Evolutionary conservation across 2,888 invertebrate species (phyloP), one percentile per base, ranked within the genome.

Genomic region (Drosophila ochracea): DNA sequence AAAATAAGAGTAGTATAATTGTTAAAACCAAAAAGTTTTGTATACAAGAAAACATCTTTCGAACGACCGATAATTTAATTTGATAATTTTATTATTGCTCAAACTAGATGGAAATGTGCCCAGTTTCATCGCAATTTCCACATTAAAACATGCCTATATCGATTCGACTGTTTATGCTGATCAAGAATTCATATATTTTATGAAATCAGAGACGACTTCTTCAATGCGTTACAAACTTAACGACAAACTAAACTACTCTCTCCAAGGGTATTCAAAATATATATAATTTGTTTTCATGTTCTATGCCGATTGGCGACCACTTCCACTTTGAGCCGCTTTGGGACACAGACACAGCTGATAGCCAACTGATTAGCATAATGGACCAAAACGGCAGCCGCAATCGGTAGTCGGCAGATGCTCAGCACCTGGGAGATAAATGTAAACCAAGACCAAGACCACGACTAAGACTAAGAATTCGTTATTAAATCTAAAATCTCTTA

Each of bases 241-340:
- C 9, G 25, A 47, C 4, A 16, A 25, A 47, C 16, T 25, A 25
- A 47, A 16, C 25, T 2, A 9, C 25, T 9, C 4, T 9, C 9
- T 16, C 16, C 16, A 47, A 47, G 16, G 25, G 47, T 47, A 9
- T 47, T 19, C 62, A 41, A 52, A 50, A 60, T 68, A 49, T 52
- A 68, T 79, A 79, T 87, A 84, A 84, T 82, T 87, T 89, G 76
- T 82, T 78, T 76, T 73, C 72, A 75, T 69, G 82, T 82, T 81
- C 84, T 83, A 62, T 75, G 60, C 43, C 65, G 60, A 66, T 63
- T n/a, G 63, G 30, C 61, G 63, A 50, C 57, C 57, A 60, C 58
- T 66, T 63, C 72, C 67, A 72, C 70, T 63, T 60, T 70, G 66
- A 80, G 86, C 62, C 72, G 59, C 86, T 83, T 74, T 62, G 35